Evolutionary conservation across 2,888 invertebrate genomes (phyloP).

Genomic region (Gnatocerus cornutus): DNA sequence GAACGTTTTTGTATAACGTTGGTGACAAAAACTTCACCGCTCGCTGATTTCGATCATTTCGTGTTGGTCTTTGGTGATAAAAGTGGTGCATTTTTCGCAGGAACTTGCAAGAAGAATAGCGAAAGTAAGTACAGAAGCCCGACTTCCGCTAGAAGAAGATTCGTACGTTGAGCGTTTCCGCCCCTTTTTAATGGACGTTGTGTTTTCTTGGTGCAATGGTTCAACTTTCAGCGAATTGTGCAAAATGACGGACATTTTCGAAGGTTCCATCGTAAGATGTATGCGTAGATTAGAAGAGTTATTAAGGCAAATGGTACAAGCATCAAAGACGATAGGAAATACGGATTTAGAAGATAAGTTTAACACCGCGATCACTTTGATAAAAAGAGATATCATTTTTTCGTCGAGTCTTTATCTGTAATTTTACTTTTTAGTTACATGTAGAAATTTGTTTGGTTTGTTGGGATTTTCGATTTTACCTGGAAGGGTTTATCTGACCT

Average conservation of each 20-base stretch:
- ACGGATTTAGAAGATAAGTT: conserved; percentile 97
- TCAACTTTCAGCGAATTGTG: conserved; percentile 93
- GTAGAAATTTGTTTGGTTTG: neutral
- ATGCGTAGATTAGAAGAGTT: conserved; percentile 98
- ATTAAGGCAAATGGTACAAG: conserved; percentile 94
- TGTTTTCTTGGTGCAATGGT: conserved; percentile 96
- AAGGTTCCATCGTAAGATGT: conserved; percentile 92
- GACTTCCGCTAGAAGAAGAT: conserved; percentile 92
- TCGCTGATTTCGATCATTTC: too few species aligned
- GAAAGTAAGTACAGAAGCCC: conserved; percentile 87
- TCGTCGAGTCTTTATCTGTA: conserved; percentile 97
- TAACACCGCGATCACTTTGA: conserved; percentile 89
- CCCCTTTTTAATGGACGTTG: conserved; percentile 97
- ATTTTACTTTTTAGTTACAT: conserved; percentile 55
- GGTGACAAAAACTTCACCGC: too few species aligned
- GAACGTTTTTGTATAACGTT: too few species aligned
- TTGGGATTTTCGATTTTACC: conserved; percentile 23
- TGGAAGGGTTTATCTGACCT: conserved; percentile 19
- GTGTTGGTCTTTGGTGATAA: too few species aligned
- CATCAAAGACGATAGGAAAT: conserved; percentile 97
- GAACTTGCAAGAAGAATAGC: conserved; percentile 95
- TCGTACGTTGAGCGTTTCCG: conserved; percentile 93
- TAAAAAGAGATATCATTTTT: conserved; percentile 99
- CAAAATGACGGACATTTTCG: conserved; percentile 97
- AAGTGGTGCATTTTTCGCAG: conserved; percentile 69